Evolutionary conservation across 1,140 invertebrate genomes (phyloP), one percentile per base, ranked within the genome.

Genomic region (Pentalonia nigronervosa): DNA sequence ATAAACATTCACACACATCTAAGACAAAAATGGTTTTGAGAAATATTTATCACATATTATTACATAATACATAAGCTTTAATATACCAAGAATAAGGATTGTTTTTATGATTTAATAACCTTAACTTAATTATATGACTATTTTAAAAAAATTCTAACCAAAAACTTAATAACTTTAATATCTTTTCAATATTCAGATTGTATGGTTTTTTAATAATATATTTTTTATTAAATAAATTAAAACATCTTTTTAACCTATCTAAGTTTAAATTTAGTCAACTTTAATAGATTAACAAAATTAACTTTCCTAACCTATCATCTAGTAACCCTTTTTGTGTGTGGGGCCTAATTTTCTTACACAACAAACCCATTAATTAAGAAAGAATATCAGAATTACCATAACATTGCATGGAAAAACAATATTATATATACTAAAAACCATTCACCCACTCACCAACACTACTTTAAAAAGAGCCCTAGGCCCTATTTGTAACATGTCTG

Each of bases 61-160:
- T 89, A 56, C 56, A 41, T 90, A 36, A 67, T 60, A 90, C 89
- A 90, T 41, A 90, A 60, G 36, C 89, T 60, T 36, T 45, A 90
- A 90, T 45, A 45, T 67, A 48, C n/a, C 25, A 48, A n/a, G 3
- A 50, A 50, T 14, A 25, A 47, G 4, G 17, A 88, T 21, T 48
- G 7, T 88, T n/a, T 88, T 21, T 84, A 23, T 8, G 21, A 84
- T 84, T 84, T 25, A 84, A 84, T 84, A 41, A 0, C 9, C 36
- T 84, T 23, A 41, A 84, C 34, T 81, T 20, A 50, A 47, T 47
- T 47, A 34, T 34, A 76, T 76, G 9, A 76, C n/a, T 17, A 76
- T 6, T 11, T 17, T 25, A 76, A 60, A 9, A 30, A 8, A 56
- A 9, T 9, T 25, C 23, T n/a, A 67, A 67, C 30, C 0, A n/a